A percentile compares a stretch with the other conserved stretches of the same genome.
These are phyloP conservation scores for Cryptoblepharus egeriae DNA, from an alignment of 2,797 vertebrate genomes.

Conservation along the genomic window DNA sequence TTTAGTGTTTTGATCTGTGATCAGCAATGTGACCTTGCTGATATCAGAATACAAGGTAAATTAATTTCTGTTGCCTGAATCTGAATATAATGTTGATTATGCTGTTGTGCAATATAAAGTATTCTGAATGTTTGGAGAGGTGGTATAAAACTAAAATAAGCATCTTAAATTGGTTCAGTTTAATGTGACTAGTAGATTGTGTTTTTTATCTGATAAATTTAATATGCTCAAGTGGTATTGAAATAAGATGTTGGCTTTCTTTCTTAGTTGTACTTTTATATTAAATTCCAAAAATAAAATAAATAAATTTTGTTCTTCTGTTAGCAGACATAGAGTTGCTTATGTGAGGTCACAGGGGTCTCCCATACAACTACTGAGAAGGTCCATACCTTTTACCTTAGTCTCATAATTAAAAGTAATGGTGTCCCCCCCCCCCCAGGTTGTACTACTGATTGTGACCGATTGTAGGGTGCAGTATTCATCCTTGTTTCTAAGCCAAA, in stretches of 20 bases:
- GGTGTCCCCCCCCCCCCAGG: no score
- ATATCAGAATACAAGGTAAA: conserved; percentile 91
- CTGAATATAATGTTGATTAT: neutral
- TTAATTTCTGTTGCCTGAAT: neutral
- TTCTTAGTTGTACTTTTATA: neutral
- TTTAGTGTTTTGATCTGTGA: conserved; percentile 90
- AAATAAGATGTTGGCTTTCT: neutral
- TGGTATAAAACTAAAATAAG: neutral
- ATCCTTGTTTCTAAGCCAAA: no score
- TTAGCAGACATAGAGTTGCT: neutral
- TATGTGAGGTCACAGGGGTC: no score
- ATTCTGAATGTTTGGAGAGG: neutral
- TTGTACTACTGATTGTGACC: no score
- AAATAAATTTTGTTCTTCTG: neutral
- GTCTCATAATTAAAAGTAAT: no score
- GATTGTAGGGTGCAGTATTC: no score
- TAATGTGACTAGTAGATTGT: neutral
- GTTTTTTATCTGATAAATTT: neutral
- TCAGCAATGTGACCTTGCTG: conserved; percentile 85
- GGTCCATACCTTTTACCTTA: no score
- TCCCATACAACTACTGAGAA: neutral
- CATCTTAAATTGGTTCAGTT: neutral
- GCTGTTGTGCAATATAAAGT: neutral
- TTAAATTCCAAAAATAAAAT: no score
- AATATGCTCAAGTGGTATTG: no score